Base-by-base conservation (phyloP, 2,113 vertebrate species). In the Geococcyx californianus region DNA sequence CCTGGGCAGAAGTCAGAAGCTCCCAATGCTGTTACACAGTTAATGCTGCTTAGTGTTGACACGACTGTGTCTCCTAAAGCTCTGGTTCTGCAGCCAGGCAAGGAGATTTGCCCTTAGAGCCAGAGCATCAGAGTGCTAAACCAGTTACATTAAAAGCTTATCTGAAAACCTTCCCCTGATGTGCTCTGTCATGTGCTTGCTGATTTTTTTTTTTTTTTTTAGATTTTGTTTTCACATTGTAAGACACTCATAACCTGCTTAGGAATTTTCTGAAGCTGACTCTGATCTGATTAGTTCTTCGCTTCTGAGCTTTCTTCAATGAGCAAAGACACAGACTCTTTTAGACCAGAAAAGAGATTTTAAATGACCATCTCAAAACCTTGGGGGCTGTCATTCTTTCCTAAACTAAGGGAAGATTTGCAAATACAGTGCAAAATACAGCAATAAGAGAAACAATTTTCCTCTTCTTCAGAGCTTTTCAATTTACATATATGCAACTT, bases 11-110 rank as follows among this genome's bases (percentile, higher is more conserved):
- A 44, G 14, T 56, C 45, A 34, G 70, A 52, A 40, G 36, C 63
- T 85, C 10, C 28, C 4, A 4, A 2, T 12, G 44, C 67, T 60
- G 4, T 58, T 67, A 19, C 6, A 1, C 10, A 20, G 28, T 28
- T 54, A n/a, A 45, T 70, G 38, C n/a, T 0, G 0, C 9, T 36
- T 1, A 3, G 34, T 26, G 14, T 26, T 49, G 11, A 25, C 11
- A 1, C 1, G 19, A 8, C 66, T 68, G 5, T 33, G 18, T 31
- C 74, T 52, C 42, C 33, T 21, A 13, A 33, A 40, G 14, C 36
- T 60, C 26, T 42, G 64, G 6, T 9, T 51, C 74, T 60, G 29
- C 23, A 67, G 10, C 68, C 13, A 4, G n/a, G 7, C 7, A 31
- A 16, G 28, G 38, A 45, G 14, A 42, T 26, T 23, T 52, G 12